Percentiles rank a stretch among this genome's conserved stretches.
These are phyloP conservation scores for Numenius phaeopus DNA, from an alignment of 2,797 vertebrate species.

Conservation along the genomic window DNA sequence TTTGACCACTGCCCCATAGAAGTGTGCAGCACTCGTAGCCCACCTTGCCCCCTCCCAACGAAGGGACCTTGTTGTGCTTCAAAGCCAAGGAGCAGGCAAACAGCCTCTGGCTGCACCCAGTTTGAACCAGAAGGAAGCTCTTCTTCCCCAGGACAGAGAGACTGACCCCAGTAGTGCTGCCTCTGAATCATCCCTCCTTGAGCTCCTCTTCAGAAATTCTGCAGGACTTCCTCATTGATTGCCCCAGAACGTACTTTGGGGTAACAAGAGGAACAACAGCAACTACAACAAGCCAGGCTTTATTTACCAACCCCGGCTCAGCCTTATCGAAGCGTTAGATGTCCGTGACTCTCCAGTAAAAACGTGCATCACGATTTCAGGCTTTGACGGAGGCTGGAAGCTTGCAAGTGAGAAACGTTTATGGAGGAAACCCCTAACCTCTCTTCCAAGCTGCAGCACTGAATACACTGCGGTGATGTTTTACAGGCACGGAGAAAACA, in stretches of 20 bases:
- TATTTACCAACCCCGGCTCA: neutral
- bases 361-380: neutral
- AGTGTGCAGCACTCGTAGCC: accelerated
- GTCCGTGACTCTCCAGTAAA: neutral
- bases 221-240: neutral
- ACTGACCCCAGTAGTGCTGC: neutral
- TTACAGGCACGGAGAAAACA: neutral
- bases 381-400: neutral
- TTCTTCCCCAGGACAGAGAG: neutral
- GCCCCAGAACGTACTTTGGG: neutral
- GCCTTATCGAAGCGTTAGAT: neutral
- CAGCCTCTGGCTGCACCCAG: accelerated
- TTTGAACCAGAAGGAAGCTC: neutral
- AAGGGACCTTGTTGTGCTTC: neutral
- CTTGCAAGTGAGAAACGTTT: slow-evolving; percentile 30
- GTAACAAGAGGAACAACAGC: neutral
- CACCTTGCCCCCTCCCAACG: neutral
- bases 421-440: neutral
- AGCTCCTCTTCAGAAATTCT: neutral
- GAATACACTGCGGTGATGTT: neutral
- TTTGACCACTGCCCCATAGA: accelerated
- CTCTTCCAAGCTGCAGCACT: neutral
- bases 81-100: neutral
- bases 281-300: neutral
- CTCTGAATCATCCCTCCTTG: neutral